Percentiles rank a stretch among this genome's conserved stretches.
These are phyloP conservation scores for Cyprinodon brontotheroides DNA, from an alignment of 2,113 vertebrate genomes.

Conservation along the genomic window DNA sequence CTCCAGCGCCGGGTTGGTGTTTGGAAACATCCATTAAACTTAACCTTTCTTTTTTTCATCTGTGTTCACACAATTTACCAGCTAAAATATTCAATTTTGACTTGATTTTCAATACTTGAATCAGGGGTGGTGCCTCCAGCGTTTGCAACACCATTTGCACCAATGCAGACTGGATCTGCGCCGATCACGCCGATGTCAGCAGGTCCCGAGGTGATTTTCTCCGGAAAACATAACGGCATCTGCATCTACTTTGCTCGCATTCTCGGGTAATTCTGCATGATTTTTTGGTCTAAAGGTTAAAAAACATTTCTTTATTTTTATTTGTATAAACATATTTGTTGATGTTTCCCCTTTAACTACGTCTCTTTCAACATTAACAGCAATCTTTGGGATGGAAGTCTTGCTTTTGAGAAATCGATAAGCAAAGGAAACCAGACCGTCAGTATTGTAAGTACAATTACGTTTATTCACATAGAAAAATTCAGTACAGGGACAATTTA, in stretches of 20 bases:
- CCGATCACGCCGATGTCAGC: conserved; percentile 80
- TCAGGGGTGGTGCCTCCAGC: conserved; percentile 79
- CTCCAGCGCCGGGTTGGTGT: conserved; percentile 79
- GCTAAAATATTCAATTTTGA: not conserved
- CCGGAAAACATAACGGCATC: conserved; percentile 96
- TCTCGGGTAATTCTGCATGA: conserved; percentile 84
- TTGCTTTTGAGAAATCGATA: conserved; percentile 88
- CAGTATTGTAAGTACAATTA: conserved; percentile 83
- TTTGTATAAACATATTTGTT: not conserved
- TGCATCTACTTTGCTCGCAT: conserved; percentile 94
- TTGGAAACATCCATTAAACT: not conserved
- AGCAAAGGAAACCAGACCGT: conserved; percentile 87
- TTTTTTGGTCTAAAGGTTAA: not conserved
- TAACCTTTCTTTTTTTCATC: too few species aligned
- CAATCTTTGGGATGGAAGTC: conserved; percentile 96
- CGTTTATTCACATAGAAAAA: too few species aligned
- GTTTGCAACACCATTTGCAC: conserved; percentile 81
- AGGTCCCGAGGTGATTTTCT: conserved; percentile 92
- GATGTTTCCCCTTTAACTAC: conserved; percentile 4
- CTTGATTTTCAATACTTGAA: not conserved
- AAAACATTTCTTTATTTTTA: not conserved
- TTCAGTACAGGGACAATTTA: too few species aligned
- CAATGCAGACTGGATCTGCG: conserved; percentile 62
- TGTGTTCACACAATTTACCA: too few species aligned
- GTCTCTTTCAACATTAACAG: conserved; percentile 70